phyloP scores from a whole-genome alignment of 1,140 invertebrate genomes.

The Drosophila miranda region DNA sequence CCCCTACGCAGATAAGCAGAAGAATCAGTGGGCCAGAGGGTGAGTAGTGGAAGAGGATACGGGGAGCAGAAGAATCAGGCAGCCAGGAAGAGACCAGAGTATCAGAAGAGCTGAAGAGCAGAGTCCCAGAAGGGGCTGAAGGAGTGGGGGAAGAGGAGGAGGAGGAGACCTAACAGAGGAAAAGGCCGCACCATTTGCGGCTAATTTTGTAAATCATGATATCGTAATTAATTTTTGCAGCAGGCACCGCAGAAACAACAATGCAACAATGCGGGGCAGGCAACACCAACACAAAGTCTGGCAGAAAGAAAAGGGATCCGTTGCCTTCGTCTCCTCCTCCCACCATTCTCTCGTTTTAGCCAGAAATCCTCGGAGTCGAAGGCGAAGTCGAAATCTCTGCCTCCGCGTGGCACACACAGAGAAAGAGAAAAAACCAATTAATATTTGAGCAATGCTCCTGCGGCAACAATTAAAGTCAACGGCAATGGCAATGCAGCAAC shows the following conservation, averaged over 20 bases:
- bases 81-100: too few species aligned
- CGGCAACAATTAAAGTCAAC: conserved; percentile 79
- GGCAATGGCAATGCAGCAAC: conserved; percentile 26
- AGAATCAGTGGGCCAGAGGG: neutral
- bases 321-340: neutral
- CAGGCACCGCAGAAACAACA: conserved; percentile 40
- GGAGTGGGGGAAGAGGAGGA: neutral
- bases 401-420: conserved; percentile 41
- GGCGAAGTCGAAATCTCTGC: conserved; percentile 8
- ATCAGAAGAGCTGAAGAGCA: neutral
- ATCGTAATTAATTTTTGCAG: conserved; percentile 81
- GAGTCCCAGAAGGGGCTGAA: too few species aligned
- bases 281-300: conserved; percentile 22
- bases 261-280: conserved; percentile 2
- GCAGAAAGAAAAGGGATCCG: conserved; percentile 14
- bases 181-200: conserved; percentile 73
- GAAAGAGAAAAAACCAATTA: conserved; percentile 72
- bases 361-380: conserved; percentile 63
- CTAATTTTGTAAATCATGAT: conserved; percentile 81
- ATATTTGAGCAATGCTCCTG: conserved; percentile 80
- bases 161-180: conserved; percentile 25
- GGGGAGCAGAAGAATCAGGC: neutral
- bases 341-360: conserved; percentile 37
- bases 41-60: too few species aligned
- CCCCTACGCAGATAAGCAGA: conserved; percentile 10